phyloP scores from a whole-genome alignment of 2,113 vertebrate genomes.

The Pollachius pollachius region DNA sequence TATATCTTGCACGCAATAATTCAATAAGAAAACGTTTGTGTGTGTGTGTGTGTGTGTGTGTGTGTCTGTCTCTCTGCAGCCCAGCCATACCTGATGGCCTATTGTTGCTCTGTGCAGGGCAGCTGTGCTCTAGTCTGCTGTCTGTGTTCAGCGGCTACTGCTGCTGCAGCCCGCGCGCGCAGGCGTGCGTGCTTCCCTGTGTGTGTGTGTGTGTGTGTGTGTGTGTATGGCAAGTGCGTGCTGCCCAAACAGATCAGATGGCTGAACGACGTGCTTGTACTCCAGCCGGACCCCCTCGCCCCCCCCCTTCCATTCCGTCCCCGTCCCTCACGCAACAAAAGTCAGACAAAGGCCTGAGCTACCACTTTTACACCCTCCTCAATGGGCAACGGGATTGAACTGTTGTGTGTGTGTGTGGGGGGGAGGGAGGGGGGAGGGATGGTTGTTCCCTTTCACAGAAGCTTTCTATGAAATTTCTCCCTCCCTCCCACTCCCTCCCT shows the following conservation, averaged over 20 bases:
- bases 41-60: conserved; percentile 17
- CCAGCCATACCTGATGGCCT: not conserved
- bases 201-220: not conserved
- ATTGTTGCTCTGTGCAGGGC: conserved; percentile 28
- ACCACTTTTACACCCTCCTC: conserved; percentile 52
- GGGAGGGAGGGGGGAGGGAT: conserved; percentile 36
- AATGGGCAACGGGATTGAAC: conserved; percentile 35
- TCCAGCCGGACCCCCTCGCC: not conserved
- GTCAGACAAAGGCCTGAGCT: conserved; percentile 62
- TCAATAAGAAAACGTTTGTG: not conserved
- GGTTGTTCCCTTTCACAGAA: conserved; percentile 41
- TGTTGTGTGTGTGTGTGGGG: not conserved
- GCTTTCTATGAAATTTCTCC: conserved; percentile 50
- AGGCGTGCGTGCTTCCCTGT: not conserved
- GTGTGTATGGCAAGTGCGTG: not conserved
- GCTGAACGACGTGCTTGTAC: conserved; percentile 39
- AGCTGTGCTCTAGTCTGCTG: conserved; percentile 38
- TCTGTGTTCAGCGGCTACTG: conserved; percentile 1
- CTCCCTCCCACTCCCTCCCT: conserved; percentile 26
- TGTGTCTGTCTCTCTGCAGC: conserved; percentile 22
- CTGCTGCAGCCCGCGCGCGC: not conserved
- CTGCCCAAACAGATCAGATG: conserved; percentile 53
- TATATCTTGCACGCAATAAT: too few relatives aligned
- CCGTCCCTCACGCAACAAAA: conserved; percentile 43
- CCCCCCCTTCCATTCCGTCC: not conserved